Conservation (phyloP, 64 coral and sea anemone species). For the Montipora foliosa region DNA sequence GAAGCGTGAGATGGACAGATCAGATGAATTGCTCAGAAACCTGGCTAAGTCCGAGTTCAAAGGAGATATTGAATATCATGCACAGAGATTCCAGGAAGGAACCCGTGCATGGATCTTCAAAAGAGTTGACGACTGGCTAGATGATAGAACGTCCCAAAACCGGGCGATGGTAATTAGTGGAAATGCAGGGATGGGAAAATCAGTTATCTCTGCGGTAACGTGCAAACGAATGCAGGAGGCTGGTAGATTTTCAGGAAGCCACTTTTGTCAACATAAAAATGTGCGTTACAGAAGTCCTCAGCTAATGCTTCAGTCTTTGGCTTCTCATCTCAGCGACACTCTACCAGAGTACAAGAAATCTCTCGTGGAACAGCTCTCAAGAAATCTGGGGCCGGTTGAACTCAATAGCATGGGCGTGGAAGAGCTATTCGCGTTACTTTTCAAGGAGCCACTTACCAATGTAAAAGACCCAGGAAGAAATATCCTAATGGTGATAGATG, state of each 20-base stretch:
- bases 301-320: constrained; percentile 68
- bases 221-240: background rate
- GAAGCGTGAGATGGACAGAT: background rate
- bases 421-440: constrained; percentile 53
- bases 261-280: constrained; percentile 75
- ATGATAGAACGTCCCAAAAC: constrained; percentile 9
- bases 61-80: constrained; percentile 15
- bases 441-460: constrained; percentile 44
- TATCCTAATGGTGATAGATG: constrained; percentile 46
- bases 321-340: constrained; percentile 31
- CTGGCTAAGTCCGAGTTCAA: constrained; percentile 15
- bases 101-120: constrained; percentile 59
- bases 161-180: constrained; percentile 12
- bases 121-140: constrained; percentile 4
- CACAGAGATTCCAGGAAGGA: background rate
- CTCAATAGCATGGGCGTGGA: constrained; percentile 30
- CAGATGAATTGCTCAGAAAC: background rate
- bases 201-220: no score
- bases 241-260: constrained; percentile 56
- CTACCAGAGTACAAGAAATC: constrained; percentile 38
- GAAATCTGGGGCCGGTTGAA: constrained; percentile 11
- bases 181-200: no score
- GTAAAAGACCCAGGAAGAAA: background rate
- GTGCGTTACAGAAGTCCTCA: constrained; percentile 48
- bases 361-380: constrained; percentile 50